Conservation (phyloP, 2,888 invertebrate genomes). For the Eupsilia transversa region DNA sequence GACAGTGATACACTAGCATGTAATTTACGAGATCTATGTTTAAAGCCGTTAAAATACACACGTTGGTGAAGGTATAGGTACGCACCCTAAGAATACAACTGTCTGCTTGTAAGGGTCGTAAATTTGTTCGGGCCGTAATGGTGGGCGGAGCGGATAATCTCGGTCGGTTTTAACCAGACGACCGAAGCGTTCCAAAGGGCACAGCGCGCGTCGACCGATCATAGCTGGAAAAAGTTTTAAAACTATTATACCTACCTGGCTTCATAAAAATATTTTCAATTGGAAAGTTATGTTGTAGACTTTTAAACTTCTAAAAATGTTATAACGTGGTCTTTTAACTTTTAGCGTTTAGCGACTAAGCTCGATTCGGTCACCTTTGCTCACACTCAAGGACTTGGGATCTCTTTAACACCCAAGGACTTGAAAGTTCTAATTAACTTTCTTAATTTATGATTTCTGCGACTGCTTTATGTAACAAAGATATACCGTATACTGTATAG, state of each 20-base stretch:
- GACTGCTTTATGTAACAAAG: neutral
- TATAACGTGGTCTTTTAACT: slow-evolving; percentile 26
- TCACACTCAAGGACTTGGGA: slow-evolving; percentile 33
- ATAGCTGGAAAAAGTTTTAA: slow-evolving; percentile 75
- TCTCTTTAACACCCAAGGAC: slow-evolving; percentile 27
- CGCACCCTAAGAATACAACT: slow-evolving; percentile 85
- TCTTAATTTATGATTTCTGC: slow-evolving; percentile 41
- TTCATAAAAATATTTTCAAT: slow-evolving; percentile 35
- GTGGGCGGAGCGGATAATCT: slow-evolving; percentile 83
- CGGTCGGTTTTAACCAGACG: slow-evolving; percentile 81
- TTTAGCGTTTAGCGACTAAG: slow-evolving; percentile 21
- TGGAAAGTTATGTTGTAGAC: slow-evolving; percentile 25
- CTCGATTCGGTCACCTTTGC: slow-evolving; percentile 43
- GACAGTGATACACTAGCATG: neutral
- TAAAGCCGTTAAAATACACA: slow-evolving; percentile 19
- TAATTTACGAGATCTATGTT: slow-evolving; percentile 28
- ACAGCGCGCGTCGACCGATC: slow-evolving; percentile 82
- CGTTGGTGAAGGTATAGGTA: slow-evolving; percentile 35
- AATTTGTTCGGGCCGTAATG: slow-evolving; percentile 80
- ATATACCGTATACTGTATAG: neutral
- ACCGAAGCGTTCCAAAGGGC: slow-evolving; percentile 84
- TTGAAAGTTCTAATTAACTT: slow-evolving; percentile 25
- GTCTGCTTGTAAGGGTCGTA: slow-evolving; percentile 88
- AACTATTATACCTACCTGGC: slow-evolving; percentile 24
- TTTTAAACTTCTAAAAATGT: slow-evolving; percentile 15